Conservation (phyloP, 2,113 vertebrate genomes). For the Myotis davidii region DNA sequence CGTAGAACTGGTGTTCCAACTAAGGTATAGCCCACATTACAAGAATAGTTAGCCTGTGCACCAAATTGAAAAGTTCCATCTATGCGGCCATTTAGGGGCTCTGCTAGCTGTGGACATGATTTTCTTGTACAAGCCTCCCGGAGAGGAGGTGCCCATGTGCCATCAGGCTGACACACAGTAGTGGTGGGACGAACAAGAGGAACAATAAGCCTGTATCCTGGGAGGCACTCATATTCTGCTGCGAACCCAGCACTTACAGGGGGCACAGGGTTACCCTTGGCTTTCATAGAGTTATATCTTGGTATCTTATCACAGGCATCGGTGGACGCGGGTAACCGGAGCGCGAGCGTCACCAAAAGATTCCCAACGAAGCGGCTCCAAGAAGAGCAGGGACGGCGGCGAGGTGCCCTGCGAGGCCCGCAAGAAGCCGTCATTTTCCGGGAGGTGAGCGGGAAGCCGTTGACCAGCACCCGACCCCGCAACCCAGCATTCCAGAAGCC, state of each 20-base stretch:
- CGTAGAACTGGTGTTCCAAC: too few relatives aligned
- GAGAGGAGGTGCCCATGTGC: conserved; percentile 4
- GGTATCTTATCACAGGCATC: conserved; percentile 56
- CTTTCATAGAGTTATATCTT: not conserved
- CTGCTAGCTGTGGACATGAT: not conserved
- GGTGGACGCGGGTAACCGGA: not conserved
- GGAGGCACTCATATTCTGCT: not conserved
- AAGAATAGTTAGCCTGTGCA: conserved; percentile 60
- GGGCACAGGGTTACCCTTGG: not conserved
- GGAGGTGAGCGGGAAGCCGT: not conserved
- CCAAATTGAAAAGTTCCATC: conserved; percentile 55
- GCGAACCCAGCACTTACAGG: rapidly evolving
- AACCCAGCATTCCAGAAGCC: not conserved
- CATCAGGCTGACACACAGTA: not conserved
- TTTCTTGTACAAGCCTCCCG: conserved; percentile 24
- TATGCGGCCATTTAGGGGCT: not conserved
- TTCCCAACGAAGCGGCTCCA: not conserved
- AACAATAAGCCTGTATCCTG: not conserved
- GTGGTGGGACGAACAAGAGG: rapidly evolving
- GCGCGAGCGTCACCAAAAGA: not conserved
- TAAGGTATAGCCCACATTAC: conserved; percentile 53
- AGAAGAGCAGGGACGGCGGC: not conserved
- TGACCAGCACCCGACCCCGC: rapidly evolving
- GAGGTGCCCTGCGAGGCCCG: rapidly evolving
- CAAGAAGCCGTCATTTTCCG: not conserved